A percentile compares a stretch with the other conserved stretches of the same genome.
Evolutionary conservation across 2,797 vertebrate species (phyloP).

Genomic region (Falco biarmicus): DNA sequence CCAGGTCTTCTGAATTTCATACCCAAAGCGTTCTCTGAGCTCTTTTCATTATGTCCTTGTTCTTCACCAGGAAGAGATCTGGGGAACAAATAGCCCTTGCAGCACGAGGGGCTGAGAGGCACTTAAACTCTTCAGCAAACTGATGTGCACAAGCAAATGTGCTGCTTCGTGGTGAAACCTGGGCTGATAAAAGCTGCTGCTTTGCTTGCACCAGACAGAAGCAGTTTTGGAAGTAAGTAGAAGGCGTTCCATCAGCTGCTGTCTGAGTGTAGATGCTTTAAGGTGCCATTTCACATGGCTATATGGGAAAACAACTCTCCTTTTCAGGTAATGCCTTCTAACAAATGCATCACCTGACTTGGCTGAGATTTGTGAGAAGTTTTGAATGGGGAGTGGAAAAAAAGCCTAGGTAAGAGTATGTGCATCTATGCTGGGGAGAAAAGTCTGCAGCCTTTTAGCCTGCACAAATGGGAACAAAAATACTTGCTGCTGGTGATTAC

Average conservation of each 20-base stretch:
- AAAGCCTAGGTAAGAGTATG: not conserved
- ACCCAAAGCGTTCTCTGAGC: not conserved
- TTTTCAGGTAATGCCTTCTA: not conserved
- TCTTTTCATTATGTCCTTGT: not conserved
- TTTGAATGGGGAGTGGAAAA: not conserved
- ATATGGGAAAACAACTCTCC: rapidly evolving
- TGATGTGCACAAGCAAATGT: not conserved
- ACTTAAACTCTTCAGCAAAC: not conserved
- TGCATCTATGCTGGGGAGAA: not conserved
- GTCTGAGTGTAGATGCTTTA: not conserved
- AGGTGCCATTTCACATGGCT: not conserved
- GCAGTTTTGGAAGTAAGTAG: not conserved
- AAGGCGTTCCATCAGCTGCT: not conserved
- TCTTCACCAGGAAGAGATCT: not conserved
- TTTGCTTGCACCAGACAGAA: not conserved
- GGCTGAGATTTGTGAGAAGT: not conserved
- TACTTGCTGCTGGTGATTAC: not conserved
- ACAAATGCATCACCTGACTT: rapidly evolving
- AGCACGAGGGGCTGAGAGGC: not conserved
- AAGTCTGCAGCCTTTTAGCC: not conserved
- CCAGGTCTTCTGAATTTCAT: not conserved
- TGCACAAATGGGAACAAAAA: not conserved
- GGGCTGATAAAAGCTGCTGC: not conserved
- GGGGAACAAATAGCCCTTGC: not conserved
- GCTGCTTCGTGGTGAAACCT: not conserved